Conservation (phyloP, 2,888 invertebrate genomes). For the Stenodera caucasica region DNA sequence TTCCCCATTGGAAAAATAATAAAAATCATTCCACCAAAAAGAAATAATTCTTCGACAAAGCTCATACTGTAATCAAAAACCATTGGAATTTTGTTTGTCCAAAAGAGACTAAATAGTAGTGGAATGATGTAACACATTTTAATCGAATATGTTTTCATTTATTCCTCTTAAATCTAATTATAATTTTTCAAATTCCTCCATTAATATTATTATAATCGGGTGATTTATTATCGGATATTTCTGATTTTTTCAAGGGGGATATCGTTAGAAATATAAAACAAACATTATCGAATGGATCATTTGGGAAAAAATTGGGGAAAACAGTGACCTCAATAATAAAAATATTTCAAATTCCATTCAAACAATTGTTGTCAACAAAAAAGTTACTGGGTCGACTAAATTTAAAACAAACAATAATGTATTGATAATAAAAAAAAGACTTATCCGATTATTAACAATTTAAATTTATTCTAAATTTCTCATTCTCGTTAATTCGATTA, state of each 20-base stretch:
- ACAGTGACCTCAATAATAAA: constrained; percentile 52
- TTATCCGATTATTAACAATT: constrained; percentile 10
- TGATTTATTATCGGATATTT: neutral
- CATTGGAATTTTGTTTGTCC: constrained; percentile 26
- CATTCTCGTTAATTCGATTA: neutral
- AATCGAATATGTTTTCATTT: constrained; percentile 14
- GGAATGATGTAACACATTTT: constrained; percentile 21
- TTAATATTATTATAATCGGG: neutral
- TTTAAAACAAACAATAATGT: constrained; percentile 25
- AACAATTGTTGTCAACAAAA: constrained; percentile 43
- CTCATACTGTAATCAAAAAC: neutral
- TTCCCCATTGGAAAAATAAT: neutral
- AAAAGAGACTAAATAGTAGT: constrained; percentile 11
- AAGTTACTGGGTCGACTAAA: constrained; percentile 23
- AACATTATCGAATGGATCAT: neutral
- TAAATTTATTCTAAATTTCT: constrained; percentile 1
- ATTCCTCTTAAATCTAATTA: neutral
- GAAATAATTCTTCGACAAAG: neutral
- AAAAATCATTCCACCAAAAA: neutral
- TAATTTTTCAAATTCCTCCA: neutral
- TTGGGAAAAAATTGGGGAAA: constrained; percentile 47
- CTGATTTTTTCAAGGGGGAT: neutral
- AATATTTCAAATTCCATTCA: constrained; percentile 52
- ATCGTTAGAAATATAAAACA: neutral
- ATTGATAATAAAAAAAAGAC: constrained; percentile 19